Conservation (phyloP, 2,797 vertebrate species). For the Tachyglossus aculeatus region DNA sequence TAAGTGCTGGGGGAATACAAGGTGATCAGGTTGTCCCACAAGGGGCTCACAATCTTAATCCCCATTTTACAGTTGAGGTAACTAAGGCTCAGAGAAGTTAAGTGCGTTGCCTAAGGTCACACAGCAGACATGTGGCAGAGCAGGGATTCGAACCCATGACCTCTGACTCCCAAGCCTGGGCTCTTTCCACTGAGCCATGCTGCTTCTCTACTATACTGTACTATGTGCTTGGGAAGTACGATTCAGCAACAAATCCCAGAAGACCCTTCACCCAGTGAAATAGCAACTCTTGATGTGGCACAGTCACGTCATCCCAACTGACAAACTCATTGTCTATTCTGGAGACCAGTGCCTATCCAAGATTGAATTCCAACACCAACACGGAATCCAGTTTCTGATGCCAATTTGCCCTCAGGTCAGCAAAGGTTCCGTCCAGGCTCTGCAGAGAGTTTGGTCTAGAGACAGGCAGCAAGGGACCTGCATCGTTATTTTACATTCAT, state of each 20-base stretch:
- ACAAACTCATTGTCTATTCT: constrained; percentile 7
- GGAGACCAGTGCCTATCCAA: background rate
- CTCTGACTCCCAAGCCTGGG: too few relatives aligned
- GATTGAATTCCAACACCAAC: background rate
- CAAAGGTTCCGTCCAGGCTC: background rate
- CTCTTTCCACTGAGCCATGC: too few relatives aligned
- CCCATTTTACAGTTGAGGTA: too few relatives aligned
- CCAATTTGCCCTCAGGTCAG: background rate
- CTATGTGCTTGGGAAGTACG: too few relatives aligned
- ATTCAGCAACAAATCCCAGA: background rate
- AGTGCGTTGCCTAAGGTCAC: too few relatives aligned
- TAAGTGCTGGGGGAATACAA: too few relatives aligned
- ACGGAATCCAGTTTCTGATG: background rate
- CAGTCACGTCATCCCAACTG: constrained; percentile 21
- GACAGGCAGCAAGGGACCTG: background rate
- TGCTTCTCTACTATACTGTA: too few relatives aligned
- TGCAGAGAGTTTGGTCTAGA: constrained; percentile 16
- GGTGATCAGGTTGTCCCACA: too few relatives aligned
- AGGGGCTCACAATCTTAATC: too few relatives aligned
- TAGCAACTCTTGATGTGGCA: background rate
- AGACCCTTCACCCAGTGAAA: background rate
- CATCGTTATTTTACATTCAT: background rate
- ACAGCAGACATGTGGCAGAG: too few relatives aligned
- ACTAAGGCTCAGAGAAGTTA: too few relatives aligned
- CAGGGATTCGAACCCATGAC: too few relatives aligned